A percentile compares a stretch with the other conserved stretches of the same genome.
Conservation (phyloP, 2,888 invertebrate genomes). For the Hymenopus coronatus region DNA sequence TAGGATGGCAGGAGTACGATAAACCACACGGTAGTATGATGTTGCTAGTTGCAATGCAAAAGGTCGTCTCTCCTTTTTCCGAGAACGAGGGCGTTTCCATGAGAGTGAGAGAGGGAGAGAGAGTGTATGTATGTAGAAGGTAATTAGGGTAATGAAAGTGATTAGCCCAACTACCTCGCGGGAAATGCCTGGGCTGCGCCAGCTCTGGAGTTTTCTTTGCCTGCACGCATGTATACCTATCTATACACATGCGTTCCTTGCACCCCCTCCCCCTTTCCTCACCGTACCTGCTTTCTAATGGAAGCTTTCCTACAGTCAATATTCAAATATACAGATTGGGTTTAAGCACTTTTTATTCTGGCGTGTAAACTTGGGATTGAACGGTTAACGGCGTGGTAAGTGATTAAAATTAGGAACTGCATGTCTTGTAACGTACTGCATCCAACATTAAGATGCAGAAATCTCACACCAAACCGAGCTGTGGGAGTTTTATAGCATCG, state of each 20-base stretch:
- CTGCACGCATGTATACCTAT: not conserved
- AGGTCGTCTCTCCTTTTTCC: not conserved
- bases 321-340: not conserved
- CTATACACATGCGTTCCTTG: not conserved
- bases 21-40: not conserved
- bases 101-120: not conserved
- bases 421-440: not conserved
- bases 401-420: not conserved
- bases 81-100: constrained; percentile 16
- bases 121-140: not conserved
- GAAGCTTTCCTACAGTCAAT: not conserved
- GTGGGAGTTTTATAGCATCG: too few relatives aligned
- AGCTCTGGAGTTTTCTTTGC: not conserved
- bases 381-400: not conserved
- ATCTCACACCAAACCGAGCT: too few relatives aligned
- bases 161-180: constrained; percentile 11
- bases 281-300: not conserved
- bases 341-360: not conserved
- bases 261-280: too few relatives aligned
- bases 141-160: constrained; percentile 30
- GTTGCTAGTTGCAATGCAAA: not conserved
- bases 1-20: not conserved
- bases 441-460: too few relatives aligned
- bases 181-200: not conserved
- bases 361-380: not conserved